Conservation (phyloP, 2,888 invertebrate genomes). For the Trimorus sp. region DNA sequence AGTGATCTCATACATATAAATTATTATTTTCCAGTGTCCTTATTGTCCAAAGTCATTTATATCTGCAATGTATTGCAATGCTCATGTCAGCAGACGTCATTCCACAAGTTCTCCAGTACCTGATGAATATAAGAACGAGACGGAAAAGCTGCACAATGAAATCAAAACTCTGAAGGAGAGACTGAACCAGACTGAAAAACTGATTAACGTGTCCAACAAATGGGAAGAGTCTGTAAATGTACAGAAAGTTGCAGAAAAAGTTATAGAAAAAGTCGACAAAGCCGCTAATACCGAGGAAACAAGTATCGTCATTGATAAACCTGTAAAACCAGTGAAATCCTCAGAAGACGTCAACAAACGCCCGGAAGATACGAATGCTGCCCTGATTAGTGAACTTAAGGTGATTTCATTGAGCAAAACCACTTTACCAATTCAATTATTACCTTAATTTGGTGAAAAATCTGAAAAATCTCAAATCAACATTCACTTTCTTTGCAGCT, state of each 20-base stretch:
- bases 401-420: constrained; percentile 62
- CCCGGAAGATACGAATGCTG: constrained; percentile 53
- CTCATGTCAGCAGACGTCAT: constrained; percentile 86
- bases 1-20: not conserved
- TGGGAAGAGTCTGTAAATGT: constrained; percentile 34
- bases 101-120: constrained; percentile 75
- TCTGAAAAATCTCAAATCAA: no score
- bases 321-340: constrained; percentile 22
- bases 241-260: constrained; percentile 16
- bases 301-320: constrained; percentile 39
- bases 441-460: no score
- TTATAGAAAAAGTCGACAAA: constrained; percentile 53
- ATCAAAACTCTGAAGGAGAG: constrained; percentile 86
- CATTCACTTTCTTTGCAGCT: constrained; percentile 28
- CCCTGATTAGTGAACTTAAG: constrained; percentile 77
- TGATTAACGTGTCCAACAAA: constrained; percentile 80
- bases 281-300: constrained; percentile 58
- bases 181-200: constrained; percentile 84
- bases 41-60: constrained; percentile 87
- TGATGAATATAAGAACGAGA: constrained; percentile 83
- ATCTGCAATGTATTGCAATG: constrained; percentile 85
- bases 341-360: constrained; percentile 72
- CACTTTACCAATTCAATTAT: no score
- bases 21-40: constrained; percentile 83
- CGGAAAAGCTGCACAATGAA: constrained; percentile 85